Percentiles rank a stretch among this genome's conserved stretches.
Conservation (phyloP, 2,797 vertebrate species). For the Poecilia gillii region DNA sequence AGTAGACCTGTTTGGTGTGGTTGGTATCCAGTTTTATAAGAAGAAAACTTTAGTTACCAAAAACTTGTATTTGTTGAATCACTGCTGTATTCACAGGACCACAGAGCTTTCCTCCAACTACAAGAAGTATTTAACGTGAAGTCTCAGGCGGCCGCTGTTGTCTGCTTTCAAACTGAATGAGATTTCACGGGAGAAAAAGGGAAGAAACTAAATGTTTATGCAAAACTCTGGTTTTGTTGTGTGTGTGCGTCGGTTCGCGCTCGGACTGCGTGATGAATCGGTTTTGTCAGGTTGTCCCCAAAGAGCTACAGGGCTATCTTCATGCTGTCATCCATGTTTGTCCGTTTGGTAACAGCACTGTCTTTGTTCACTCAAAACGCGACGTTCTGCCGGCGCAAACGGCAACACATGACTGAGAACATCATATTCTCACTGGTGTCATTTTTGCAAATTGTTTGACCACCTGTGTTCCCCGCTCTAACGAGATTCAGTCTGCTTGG, state of each 20-base stretch:
- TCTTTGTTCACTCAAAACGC: conserved; percentile 19
- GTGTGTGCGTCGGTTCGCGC: conserved; percentile 7
- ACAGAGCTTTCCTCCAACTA: conserved; percentile 67
- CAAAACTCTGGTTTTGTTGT: conserved; percentile 59
- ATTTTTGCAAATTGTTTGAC: conserved; percentile 51
- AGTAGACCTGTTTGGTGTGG: background rate
- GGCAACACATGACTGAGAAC: conserved; percentile 15
- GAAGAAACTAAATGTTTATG: conserved; percentile 68
- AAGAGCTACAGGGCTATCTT: conserved; percentile 49
- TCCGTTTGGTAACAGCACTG: conserved; percentile 25
- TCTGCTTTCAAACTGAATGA: conserved; percentile 15
- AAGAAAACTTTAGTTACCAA: conserved; percentile 75
- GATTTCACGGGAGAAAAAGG: conserved; percentile 51
- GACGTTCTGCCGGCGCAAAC: conserved; percentile 23
- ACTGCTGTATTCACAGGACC: conserved; percentile 46
- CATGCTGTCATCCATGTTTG: conserved; percentile 20
- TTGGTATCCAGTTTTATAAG: conserved; percentile 63
- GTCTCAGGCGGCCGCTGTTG: conserved; percentile 25
- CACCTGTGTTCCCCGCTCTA: conserved; percentile 46
- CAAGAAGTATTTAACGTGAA: conserved; percentile 53
- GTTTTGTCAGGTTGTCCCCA: conserved; percentile 32
- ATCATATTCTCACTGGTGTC: conserved; percentile 40
- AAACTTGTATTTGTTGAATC: conserved; percentile 60
- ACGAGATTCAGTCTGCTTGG: conserved; percentile 64
- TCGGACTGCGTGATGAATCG: conserved; percentile 24